Evolutionary conservation across 1,140 invertebrate genomes (phyloP).

Genomic region (Drosophila gunungcola): DNA sequence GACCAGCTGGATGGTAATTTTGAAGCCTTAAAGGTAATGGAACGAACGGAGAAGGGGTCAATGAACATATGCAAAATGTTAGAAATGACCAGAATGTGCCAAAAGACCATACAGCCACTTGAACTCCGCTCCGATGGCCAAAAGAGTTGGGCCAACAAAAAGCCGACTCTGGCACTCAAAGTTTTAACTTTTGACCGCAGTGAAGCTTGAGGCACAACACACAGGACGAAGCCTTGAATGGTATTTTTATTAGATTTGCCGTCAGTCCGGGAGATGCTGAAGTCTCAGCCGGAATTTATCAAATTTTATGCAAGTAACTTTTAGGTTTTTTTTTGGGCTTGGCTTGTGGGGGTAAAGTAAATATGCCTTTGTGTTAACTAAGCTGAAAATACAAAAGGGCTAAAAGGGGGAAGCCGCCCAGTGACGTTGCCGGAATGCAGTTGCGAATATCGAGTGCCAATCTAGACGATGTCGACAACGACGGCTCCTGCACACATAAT

Average conservation of each 20-base stretch:
- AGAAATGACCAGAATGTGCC: conserved; percentile 44
- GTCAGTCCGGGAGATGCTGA: conserved; percentile 49
- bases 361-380: conserved; percentile 82
- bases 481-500: conserved; percentile 45
- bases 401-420: conserved; percentile 2
- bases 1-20: conserved; percentile 30
- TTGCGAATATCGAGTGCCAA: conserved; percentile 68
- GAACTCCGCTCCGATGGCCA: conserved; percentile 23
- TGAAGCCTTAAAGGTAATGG: conserved; percentile 41
- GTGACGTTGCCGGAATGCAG: conserved; percentile 70
- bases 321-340: conserved; percentile 11
- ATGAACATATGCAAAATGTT: conserved; percentile 23
- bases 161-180: conserved; percentile 46
- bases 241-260: conserved; percentile 69
- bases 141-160: conserved; percentile 44
- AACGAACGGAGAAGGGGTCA: conserved; percentile 12
- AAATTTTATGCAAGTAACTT: conserved; percentile 78
- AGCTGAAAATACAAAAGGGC: conserved; percentile 63
- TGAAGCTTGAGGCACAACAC: conserved; percentile 19
- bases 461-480: conserved; percentile 53
- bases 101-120: conserved; percentile 27
- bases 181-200: conserved; percentile 61
- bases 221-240: conserved; percentile 16
- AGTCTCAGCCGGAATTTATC: conserved; percentile 61
- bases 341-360: conserved; percentile 38